A percentile compares a stretch with the other conserved stretches of the same genome.
phyloP scores from a whole-genome alignment of 2,797 vertebrate species.

The Coregonus sp. region DNA sequence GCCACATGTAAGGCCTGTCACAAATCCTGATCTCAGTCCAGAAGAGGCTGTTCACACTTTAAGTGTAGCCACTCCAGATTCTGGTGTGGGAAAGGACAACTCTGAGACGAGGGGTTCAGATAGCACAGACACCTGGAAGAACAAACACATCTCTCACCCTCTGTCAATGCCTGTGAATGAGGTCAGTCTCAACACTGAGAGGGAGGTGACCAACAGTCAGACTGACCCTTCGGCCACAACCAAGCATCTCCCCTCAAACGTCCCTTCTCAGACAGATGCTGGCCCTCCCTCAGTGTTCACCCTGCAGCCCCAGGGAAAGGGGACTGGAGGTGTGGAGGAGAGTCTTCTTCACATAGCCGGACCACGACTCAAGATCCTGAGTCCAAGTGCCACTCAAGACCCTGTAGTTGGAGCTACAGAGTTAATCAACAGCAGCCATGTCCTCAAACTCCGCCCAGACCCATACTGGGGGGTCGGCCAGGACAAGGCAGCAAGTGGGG shows the following conservation, averaged over 20 bases:
- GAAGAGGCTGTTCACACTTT: conserved; percentile 48
- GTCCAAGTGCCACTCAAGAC: conserved; percentile 58
- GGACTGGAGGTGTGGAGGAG: conserved; percentile 45
- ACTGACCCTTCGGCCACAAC: conserved; percentile 63
- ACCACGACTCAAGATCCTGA: conserved; percentile 45
- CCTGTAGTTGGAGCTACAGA: conserved; percentile 63
- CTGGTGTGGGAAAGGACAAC: conserved; percentile 53
- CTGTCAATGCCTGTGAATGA: conserved; percentile 66
- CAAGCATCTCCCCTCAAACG: conserved; percentile 56
- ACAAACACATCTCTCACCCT: conserved; percentile 61
- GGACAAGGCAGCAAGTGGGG: conserved; percentile 53
- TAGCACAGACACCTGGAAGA: conserved; percentile 45
- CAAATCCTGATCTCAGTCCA: conserved; percentile 57
- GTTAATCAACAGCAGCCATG: conserved; percentile 70
- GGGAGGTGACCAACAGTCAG: conserved; percentile 50
- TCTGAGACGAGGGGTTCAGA: conserved; percentile 45
- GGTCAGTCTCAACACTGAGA: conserved; percentile 58
- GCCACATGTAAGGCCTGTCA: conserved; percentile 60
- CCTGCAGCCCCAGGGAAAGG: conserved; percentile 61
- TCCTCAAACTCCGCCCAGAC: conserved; percentile 77
- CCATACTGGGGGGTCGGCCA: conserved; percentile 59
- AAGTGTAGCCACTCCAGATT: conserved; percentile 46
- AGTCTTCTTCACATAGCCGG: conserved; percentile 45
- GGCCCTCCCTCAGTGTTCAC: conserved; percentile 61
- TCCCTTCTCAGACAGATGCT: conserved; percentile 60